These are phyloP conservation scores for Leptinotarsa texana DNA, from an alignment of 1,140 invertebrate genomes.

Conservation along the genomic window DNA sequence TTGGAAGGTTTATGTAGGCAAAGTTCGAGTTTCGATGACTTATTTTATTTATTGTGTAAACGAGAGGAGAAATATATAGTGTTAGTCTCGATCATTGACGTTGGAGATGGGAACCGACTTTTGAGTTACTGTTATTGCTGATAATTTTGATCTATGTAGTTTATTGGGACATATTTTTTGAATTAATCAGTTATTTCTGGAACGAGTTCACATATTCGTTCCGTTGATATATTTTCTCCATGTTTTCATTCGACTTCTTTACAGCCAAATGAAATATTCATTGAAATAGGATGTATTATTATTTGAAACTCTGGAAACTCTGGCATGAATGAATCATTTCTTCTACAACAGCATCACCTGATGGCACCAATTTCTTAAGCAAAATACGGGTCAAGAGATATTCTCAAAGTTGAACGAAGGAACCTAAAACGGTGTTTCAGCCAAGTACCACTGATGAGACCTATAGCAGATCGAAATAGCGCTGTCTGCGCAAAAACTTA, in stretches of 20 bases:
- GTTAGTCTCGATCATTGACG: not conserved
- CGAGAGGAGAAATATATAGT: not conserved
- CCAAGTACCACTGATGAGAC: too few species aligned
- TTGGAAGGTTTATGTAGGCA: not conserved
- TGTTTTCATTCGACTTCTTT: not conserved
- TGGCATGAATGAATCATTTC: too few species aligned
- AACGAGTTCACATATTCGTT: not conserved
- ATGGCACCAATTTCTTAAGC: too few species aligned
- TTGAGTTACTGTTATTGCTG: conserved; percentile 8
- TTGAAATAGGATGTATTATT: too few species aligned
- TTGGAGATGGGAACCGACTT: not conserved
- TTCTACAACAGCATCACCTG: too few species aligned
- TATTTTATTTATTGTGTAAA: not conserved
- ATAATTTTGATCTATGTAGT: not conserved
- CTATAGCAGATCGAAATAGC: too few species aligned
- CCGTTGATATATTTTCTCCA: not conserved
- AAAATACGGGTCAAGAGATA: too few species aligned
- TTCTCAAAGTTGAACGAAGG: too few species aligned
- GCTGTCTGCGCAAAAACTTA: too few species aligned
- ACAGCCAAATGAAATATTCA: too few species aligned
- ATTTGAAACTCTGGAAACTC: too few species aligned
- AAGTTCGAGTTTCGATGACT: not conserved
- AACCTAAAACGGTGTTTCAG: too few species aligned
- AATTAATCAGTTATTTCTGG: not conserved
- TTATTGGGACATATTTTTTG: not conserved